Base-by-base conservation (phyloP, 1,140 invertebrate species). In the Apis dorsata region DNA sequence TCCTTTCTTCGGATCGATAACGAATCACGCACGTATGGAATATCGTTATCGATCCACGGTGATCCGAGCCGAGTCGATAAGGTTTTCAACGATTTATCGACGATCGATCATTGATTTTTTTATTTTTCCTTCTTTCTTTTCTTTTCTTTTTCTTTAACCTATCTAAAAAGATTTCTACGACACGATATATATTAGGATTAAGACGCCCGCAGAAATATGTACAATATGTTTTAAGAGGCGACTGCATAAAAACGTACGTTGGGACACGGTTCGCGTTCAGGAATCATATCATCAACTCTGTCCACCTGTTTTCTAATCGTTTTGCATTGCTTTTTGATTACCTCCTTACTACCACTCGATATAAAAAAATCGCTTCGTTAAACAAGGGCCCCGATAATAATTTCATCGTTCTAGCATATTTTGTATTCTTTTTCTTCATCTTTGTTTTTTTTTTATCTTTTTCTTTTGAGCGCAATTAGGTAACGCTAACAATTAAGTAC, bases 151-250 rank as follows among this genome's bases (percentile, higher is more conserved):
- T 49, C 21, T n/a, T 75, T 75, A 44, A 21, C 77, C 78, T 84
- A 84, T 84, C 69, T 84, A 80, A 84, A 83, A 70, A 80, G 82
- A 79, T 84, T 59, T 68, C 82, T 84, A 84, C 82, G 70, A 79
- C 77, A 80, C 76, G 82, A 80, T 79, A 84, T 57, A 84, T 62
- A 78, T 84, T 84, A 73, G 78, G 63, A 84, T 74, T 78, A 57
- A 84, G 71, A 79, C 68, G 76, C 66, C 24, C 81, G 75, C 68
- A 79, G 70, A 69, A 66, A 74, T 84, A 84, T 84, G 63, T 84
- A 84, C 82, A 84, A 80, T 80, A 63, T 63, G 72, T 62, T 75
- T 79, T 15, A 71, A 69, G 66, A 83, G 81, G 76, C 75, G 81
- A 59, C 76, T 83, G 81, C 81, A 21, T 70, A 53, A 65, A 57